Evolutionary conservation across 2,888 invertebrate genomes (phyloP).

Genomic region (Syritta pipiens): DNA sequence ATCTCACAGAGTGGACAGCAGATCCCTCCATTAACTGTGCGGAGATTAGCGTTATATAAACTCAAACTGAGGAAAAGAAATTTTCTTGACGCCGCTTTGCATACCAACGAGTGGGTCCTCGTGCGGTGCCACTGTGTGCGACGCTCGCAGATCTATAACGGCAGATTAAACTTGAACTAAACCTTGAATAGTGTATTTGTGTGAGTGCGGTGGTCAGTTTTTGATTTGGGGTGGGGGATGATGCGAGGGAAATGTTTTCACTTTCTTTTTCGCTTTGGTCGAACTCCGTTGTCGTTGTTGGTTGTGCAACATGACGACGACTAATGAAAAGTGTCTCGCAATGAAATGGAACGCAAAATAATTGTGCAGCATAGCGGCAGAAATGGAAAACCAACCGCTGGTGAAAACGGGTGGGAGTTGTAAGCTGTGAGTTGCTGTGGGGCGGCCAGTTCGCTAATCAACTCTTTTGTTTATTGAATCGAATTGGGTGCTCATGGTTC

Average conservation of each 20-base stretch:
- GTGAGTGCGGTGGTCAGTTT: neutral
- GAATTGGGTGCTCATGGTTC: neutral
- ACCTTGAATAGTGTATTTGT: slow-evolving; percentile 50
- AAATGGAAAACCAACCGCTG: slow-evolving; percentile 15
- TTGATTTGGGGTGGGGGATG: slow-evolving; percentile 24
- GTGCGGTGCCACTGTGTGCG: slow-evolving; percentile 14
- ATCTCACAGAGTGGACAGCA: slow-evolving; percentile 57
- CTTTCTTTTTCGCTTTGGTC: slow-evolving; percentile 57
- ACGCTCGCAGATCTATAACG: slow-evolving; percentile 53
- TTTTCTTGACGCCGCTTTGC: slow-evolving; percentile 45
- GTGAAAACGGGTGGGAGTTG: no score
- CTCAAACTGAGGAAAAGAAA: slow-evolving; percentile 59
- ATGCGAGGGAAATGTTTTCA: slow-evolving; percentile 49
- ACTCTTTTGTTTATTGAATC: slow-evolving; percentile 19
- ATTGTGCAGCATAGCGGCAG: slow-evolving; percentile 19
- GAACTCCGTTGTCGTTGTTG: slow-evolving; percentile 14
- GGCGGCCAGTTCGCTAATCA: slow-evolving; percentile 19
- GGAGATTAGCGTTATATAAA: slow-evolving; percentile 60
- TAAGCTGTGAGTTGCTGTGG: neutral
- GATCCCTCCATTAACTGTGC: slow-evolving; percentile 34
- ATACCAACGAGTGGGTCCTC: slow-evolving; percentile 9
- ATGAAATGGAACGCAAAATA: slow-evolving; percentile 54
- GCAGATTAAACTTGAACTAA: slow-evolving; percentile 67
- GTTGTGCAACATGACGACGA: slow-evolving; percentile 27
- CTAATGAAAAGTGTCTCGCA: slow-evolving; percentile 59